Evolutionary conservation across 2,113 vertebrate genomes (phyloP).

Genomic region (Rhineura floridana): DNA sequence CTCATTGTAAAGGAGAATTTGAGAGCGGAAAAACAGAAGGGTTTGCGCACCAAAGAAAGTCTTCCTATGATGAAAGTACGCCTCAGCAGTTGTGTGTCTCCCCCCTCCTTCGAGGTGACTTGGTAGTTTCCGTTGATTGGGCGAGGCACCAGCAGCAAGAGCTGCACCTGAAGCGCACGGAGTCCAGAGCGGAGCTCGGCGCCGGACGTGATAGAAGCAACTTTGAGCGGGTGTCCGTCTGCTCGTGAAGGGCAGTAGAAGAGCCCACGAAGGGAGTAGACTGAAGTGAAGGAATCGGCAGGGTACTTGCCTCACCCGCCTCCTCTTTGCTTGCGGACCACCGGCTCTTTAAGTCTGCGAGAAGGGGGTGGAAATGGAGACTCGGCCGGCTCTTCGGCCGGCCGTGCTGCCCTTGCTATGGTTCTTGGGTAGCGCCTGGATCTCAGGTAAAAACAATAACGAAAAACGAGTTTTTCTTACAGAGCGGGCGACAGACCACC

Average conservation of each 20-base stretch:
- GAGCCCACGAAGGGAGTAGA: not conserved
- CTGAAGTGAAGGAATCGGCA: not conserved
- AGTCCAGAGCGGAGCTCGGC: not conserved
- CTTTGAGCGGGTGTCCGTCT: not conserved
- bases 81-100: too few species aligned
- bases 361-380: not conserved
- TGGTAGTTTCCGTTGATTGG: not conserved
- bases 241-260: too few species aligned
- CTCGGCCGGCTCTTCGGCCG: not conserved
- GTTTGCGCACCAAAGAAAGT: too few species aligned
- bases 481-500: too few species aligned
- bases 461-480: fast-evolving
- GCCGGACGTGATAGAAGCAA: too few species aligned
- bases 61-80: not conserved
- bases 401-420: conserved; percentile 5
- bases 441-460: not conserved
- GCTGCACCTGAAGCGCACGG: conserved; percentile 5
- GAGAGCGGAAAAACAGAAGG: too few species aligned
- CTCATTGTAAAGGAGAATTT: not conserved
- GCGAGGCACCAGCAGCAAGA: not conserved
- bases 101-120: not conserved
- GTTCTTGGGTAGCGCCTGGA: not conserved
- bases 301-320: fast-evolving
- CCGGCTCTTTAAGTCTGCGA: not conserved
- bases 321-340: not conserved